Base-by-base conservation (phyloP, 2,113 vertebrate species). In the Setophaga petechia region DNA sequence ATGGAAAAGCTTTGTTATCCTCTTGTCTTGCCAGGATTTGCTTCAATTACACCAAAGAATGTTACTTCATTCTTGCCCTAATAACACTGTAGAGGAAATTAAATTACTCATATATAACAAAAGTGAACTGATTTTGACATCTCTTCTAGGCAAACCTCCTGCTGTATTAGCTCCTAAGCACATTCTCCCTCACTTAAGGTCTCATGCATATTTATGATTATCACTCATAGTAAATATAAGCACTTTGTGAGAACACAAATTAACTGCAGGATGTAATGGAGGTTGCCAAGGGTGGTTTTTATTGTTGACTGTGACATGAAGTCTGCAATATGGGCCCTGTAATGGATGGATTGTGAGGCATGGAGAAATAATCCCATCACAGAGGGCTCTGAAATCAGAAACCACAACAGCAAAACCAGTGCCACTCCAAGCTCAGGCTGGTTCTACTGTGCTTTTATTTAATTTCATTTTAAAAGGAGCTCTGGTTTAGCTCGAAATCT, bases 201-300 rank as follows among this genome's bases (percentile, higher is more conserved):
- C 95, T 97, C 97, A 96, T 97, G 91, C 79, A 96, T 97, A 97
- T 96, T 95, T 89, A 97, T 97, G 91, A 90, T 89, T 91, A 96
- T 91, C 87, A 84, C 82, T 96, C 92, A 84, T 90, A 71, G 93
- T 96, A 97, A 96, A 96, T 87, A 96, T 59, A 94, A 95, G 93
- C 92, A 91, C 90, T 96, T 93, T 77, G 80, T 0, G 2, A 92
- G 92, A 94, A 66, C 21, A 1, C 81, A 92, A 92, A 96, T 95
- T 96, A 97, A 91, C 93, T 91, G 92, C 86, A 71, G 92, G 74
- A 81, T 72, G n/a, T 93, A 91, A 97, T 88, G 92, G 89, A 63
- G 61, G 84, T 91, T 96, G 95, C 94, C 96, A 95, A 90, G 92
- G 89, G 90, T 83, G 51, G 68, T 85, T 94, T 90, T 93, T 87